phyloP scores from a whole-genome alignment of 1,140 invertebrate genomes.

The Temnothorax nylanderi region DNA sequence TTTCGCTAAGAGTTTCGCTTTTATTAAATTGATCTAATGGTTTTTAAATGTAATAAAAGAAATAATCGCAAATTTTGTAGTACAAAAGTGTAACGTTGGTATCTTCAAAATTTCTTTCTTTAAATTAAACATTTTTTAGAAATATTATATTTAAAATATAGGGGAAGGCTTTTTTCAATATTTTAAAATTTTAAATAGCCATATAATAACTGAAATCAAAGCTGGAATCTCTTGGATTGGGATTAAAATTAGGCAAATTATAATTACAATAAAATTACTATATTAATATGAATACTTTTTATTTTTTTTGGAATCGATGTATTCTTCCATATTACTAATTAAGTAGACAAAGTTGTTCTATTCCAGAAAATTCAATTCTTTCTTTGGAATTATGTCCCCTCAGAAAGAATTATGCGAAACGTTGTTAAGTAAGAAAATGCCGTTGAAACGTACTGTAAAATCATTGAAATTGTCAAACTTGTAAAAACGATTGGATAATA shows the following conservation, averaged over 20 bases:
- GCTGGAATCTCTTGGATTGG: not conserved
- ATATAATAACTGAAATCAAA: not conserved
- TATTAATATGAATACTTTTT: slow-evolving; percentile 1
- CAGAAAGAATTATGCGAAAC: slow-evolving; percentile 18
- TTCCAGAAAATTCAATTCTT: not conserved
- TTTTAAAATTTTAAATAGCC: not conserved
- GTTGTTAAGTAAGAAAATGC: slow-evolving; percentile 37
- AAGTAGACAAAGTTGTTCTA: not conserved
- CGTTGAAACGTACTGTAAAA: slow-evolving; percentile 30
- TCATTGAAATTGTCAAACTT: not conserved
- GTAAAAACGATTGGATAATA: not conserved
- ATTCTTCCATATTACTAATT: not conserved
- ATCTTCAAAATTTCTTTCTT: no score
- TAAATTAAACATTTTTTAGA: no score
- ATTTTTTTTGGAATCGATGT: not conserved
- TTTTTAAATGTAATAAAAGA: no score
- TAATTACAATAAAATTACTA: not conserved
- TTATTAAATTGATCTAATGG: no score
- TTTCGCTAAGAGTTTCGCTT: no score
- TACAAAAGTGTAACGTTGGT: no score
- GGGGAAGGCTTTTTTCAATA: not conserved
- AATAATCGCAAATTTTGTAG: no score
- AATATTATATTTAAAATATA: no score
- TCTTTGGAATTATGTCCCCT: not conserved
- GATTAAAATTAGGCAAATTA: not conserved